Evolutionary conservation across 1,140 invertebrate species (phyloP).

Genomic region (Drosophila kikkawai): DNA sequence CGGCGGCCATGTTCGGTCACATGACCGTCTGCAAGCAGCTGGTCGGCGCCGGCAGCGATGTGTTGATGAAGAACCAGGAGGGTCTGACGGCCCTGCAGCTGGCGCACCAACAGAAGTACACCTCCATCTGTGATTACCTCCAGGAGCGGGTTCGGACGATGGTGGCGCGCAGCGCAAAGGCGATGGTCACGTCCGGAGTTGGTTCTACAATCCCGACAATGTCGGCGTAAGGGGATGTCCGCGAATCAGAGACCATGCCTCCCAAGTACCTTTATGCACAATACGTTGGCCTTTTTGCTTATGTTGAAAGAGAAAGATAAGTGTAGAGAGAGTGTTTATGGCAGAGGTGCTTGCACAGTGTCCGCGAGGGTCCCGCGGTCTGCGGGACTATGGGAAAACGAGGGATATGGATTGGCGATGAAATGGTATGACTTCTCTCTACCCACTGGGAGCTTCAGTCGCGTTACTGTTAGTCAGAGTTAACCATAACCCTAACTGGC

Average conservation of each 20-base stretch:
- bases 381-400: neutral
- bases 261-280: conserved; percentile 76
- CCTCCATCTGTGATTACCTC: conserved; percentile 81
- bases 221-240: conserved; percentile 56
- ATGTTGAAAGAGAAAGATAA: conserved; percentile 23
- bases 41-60: conserved; percentile 90
- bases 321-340: conserved; percentile 8
- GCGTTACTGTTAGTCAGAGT: neutral
- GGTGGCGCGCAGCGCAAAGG: conserved; percentile 52
- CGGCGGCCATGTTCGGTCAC: conserved; percentile 94
- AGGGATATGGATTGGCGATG: neutral
- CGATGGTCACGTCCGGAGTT: conserved; percentile 40
- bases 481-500: neutral
- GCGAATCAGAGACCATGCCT: conserved; percentile 37
- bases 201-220: conserved; percentile 32
- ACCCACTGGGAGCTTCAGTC: neutral
- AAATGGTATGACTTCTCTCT: neutral
- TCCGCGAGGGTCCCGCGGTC: too few relatives aligned
- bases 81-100: conserved; percentile 89
- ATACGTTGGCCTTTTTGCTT: conserved; percentile 65
- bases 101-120: conserved; percentile 85
- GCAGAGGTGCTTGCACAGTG: neutral
- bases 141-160: conserved; percentile 69
- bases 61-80: conserved; percentile 89
- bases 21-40: conserved; percentile 92